Conservation (phyloP, 2,797 vertebrate genomes). For the Epinephelus coioides region DNA sequence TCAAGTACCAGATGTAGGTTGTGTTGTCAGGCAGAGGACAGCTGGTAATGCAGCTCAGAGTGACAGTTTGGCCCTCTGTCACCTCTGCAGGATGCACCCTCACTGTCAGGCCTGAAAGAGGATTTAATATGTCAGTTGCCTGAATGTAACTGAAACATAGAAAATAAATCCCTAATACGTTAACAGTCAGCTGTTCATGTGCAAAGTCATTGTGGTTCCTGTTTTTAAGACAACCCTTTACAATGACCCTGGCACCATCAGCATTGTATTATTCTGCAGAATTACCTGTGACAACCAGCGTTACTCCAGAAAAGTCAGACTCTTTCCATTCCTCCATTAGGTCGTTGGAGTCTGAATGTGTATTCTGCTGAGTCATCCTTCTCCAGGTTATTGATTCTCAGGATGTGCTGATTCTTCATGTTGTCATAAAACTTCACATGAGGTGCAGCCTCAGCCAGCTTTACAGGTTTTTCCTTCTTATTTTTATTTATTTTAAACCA, state of each 20-base stretch:
- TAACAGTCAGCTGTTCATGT: too few relatives aligned
- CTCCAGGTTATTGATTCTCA: slow-evolving; percentile 28
- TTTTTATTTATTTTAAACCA: slow-evolving; percentile 14
- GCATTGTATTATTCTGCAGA: not conserved
- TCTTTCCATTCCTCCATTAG: rapidly evolving
- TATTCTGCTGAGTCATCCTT: slow-evolving; percentile 36
- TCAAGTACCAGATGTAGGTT: slow-evolving; percentile 45
- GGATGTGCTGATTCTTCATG: not conserved
- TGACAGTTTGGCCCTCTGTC: slow-evolving; percentile 30
- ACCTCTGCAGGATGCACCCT: not conserved
- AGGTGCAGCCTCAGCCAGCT: not conserved
- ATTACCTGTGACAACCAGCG: slow-evolving; percentile 35
- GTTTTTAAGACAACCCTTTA: too few relatives aligned
- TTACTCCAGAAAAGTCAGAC: not conserved
- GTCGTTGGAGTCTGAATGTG: not conserved
- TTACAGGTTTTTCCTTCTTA: rapidly evolving
- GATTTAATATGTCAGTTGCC: too few relatives aligned
- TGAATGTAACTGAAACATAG: too few relatives aligned
- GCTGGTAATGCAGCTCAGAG: slow-evolving; percentile 40
- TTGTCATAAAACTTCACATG: not conserved
- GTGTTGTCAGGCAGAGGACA: slow-evolving; percentile 36
- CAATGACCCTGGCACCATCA: too few relatives aligned
- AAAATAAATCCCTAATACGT: too few relatives aligned
- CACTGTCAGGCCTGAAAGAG: slow-evolving; percentile 33
- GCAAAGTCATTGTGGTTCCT: too few relatives aligned